Conservation (phyloP, 1,140 invertebrate species). For the Trichoplusia ni region DNA sequence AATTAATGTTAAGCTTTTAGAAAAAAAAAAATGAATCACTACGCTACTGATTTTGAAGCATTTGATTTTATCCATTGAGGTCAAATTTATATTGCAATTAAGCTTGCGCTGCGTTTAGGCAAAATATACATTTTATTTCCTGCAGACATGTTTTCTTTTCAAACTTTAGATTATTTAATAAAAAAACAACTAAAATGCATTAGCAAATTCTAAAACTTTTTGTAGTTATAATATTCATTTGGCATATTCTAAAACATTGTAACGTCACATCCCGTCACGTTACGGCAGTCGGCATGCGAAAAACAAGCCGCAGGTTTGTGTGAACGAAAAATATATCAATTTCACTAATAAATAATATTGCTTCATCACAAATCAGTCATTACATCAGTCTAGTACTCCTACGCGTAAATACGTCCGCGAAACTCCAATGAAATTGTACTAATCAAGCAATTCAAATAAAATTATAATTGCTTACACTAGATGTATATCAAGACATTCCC, state of each 20-base stretch:
- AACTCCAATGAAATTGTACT: constrained; percentile 41
- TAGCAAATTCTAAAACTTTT: neutral
- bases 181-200: constrained; percentile 6
- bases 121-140: neutral
- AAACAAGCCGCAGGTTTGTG: constrained; percentile 11
- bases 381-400: constrained; percentile 71
- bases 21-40: constrained; percentile 13
- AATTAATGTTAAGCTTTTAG: constrained; percentile 16
- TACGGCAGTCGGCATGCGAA: neutral
- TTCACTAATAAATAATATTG: constrained; percentile 80
- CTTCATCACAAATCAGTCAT: constrained; percentile 78
- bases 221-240: constrained; percentile 8
- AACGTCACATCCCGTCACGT: neutral
- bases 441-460: constrained; percentile 30
- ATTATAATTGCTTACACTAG: constrained; percentile 15
- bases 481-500: neutral
- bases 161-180: neutral
- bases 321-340: constrained; percentile 35
- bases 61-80: constrained; percentile 8
- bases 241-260: constrained; percentile 1
- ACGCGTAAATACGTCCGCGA: constrained; percentile 37
- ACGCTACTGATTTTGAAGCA: constrained; percentile 28
- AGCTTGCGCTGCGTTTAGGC: neutral
- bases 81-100: neutral
- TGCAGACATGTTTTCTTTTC: neutral